Percentiles rank a stretch among this genome's conserved stretches.
phyloP scores from a whole-genome alignment of 1,140 invertebrate genomes.

The Dolichoris vasculosae region DNA sequence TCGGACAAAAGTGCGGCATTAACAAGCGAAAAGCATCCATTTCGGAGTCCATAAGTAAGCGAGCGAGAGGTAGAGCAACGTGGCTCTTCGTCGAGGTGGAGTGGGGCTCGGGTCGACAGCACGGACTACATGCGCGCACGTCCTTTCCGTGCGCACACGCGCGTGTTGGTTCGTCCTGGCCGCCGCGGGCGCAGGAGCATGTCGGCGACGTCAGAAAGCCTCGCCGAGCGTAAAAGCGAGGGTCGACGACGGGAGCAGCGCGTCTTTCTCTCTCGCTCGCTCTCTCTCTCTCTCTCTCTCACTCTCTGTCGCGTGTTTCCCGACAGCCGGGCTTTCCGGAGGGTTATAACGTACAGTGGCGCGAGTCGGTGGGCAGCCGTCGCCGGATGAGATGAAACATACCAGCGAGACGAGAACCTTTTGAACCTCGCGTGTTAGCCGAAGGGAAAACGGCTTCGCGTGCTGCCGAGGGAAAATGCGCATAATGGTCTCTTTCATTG shows the following conservation, averaged over 20 bases:
- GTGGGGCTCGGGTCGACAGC: neutral
- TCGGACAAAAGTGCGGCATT: conserved; percentile 32
- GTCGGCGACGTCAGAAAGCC: conserved; percentile 12
- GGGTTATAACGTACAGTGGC: conserved; percentile 7
- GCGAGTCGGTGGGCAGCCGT: neutral
- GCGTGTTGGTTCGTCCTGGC: conserved; percentile 18
- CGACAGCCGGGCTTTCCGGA: conserved; percentile 33
- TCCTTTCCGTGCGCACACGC: neutral
- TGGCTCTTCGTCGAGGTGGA: neutral
- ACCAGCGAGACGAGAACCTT: conserved; percentile 16
- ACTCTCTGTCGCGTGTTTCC: conserved; percentile 20
- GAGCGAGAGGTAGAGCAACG: neutral
- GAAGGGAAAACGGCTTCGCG: neutral
- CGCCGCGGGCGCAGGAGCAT: conserved; percentile 33
- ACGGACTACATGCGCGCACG: neutral
- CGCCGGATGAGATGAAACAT: conserved; percentile 26
- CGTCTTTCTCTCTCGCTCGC: neutral
- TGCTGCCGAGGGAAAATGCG: neutral
- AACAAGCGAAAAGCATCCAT: conserved; percentile 45
- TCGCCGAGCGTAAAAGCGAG: conserved; percentile 37
- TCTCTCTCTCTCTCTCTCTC: neutral
- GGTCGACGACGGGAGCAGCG: neutral
- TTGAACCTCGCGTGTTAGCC: conserved; percentile 20
- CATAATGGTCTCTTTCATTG: conserved; percentile 28
- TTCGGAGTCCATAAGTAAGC: conserved; percentile 37